phyloP scores from a whole-genome alignment of 2,888 invertebrate genomes.

The Orthonychiurus folsomi region DNA sequence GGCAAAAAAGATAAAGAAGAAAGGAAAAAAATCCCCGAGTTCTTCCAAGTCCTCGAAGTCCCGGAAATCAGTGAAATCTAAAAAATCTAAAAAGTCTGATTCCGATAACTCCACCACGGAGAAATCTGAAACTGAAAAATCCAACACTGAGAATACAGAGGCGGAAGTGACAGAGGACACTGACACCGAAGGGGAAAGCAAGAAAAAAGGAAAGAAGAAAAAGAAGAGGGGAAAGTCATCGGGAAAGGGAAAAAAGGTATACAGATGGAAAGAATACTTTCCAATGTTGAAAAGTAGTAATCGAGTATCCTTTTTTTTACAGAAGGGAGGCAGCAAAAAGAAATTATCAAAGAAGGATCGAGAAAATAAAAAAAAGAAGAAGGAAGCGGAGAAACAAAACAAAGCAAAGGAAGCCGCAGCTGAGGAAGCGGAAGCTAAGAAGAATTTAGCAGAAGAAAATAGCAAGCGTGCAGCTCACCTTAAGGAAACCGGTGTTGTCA shows the following conservation, averaged over 20 bases:
- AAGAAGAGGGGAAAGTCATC: neutral
- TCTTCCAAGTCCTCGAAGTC: no score
- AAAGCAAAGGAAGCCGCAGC: neutral
- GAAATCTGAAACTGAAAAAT: neutral
- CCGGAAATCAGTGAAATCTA: no score
- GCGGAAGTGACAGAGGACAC: neutral
- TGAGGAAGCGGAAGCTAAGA: neutral
- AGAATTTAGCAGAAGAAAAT: conserved; percentile 51
- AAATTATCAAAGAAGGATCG: neutral
- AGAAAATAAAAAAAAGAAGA: neutral
- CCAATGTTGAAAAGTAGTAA: conserved; percentile 45
- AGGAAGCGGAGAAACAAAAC: conserved; percentile 45
- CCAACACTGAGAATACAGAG: neutral
- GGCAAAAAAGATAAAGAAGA: no score
- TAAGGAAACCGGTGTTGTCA: neutral
- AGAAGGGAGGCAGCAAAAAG: conserved; percentile 1
- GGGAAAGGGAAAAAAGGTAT: neutral
- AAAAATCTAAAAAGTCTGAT: no score
- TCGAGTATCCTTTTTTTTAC: neutral
- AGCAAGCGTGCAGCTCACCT: conserved; percentile 55
- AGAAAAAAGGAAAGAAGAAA: neutral
- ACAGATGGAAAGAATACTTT: neutral
- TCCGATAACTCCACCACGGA: neutral
- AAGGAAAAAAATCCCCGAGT: no score
- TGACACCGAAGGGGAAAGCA: neutral